phyloP scores from a whole-genome alignment of 2,113 vertebrate genomes.

The Lophius piscatorius region DNA sequence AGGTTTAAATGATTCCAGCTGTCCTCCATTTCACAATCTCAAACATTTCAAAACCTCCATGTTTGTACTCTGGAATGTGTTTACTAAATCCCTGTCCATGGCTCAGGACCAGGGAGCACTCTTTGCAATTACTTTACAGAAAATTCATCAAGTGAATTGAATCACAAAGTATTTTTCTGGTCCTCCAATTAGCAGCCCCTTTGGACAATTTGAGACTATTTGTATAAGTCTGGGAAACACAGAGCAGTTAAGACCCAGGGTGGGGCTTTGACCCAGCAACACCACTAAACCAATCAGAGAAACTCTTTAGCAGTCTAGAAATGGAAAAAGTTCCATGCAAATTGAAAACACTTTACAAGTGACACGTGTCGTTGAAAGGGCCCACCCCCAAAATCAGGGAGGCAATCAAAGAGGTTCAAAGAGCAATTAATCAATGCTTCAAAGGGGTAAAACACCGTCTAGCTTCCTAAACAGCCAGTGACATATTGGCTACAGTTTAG shows the following conservation, averaged over 20 bases:
- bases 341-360: slow-evolving; percentile 13
- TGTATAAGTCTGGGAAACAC: slow-evolving; percentile 58
- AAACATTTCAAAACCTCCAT: neutral
- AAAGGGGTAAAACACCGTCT: neutral
- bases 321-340: slow-evolving; percentile 26
- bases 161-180: slow-evolving; percentile 58
- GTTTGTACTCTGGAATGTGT: neutral
- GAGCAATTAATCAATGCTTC: slow-evolving; percentile 12
- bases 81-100: slow-evolving; percentile 22
- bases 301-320: slow-evolving; percentile 28
- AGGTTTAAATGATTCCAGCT: neutral
- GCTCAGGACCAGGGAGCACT: slow-evolving; percentile 27
- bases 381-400: too few species aligned
- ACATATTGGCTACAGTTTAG: too few species aligned
- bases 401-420: slow-evolving; percentile 30
- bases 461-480: neutral
- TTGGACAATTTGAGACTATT: slow-evolving; percentile 67
- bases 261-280: slow-evolving; percentile 36
- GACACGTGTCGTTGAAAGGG: slow-evolving; percentile 22
- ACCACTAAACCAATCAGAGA: slow-evolving; percentile 21
- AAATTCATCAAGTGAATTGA: slow-evolving; percentile 51
- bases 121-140: slow-evolving; percentile 37
- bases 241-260: slow-evolving; percentile 68
- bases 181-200: slow-evolving; percentile 69
- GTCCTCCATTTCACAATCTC: neutral